These are phyloP conservation scores for Phaenicophaeus curvirostris DNA, from an alignment of 2,797 vertebrate species.

Conservation along the genomic window DNA sequence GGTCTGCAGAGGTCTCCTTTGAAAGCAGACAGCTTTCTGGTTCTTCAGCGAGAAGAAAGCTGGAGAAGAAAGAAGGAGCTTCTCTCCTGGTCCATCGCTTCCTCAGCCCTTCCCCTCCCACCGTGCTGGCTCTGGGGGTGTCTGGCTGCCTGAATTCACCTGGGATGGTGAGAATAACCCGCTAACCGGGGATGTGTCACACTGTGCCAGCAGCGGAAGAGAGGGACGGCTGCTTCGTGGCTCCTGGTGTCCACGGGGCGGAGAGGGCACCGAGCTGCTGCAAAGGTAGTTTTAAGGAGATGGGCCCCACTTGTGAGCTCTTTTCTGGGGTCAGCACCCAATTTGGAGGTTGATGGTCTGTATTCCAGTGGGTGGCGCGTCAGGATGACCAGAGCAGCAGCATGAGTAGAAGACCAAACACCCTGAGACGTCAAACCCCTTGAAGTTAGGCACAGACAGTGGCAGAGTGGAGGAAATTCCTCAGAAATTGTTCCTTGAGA, in stretches of 20 bases:
- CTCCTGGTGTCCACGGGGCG: not conserved
- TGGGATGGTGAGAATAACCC: not conserved
- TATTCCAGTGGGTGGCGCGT: rapidly evolving
- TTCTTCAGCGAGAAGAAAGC: not conserved
- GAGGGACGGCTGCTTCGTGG: not conserved
- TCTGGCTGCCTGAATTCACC: not conserved
- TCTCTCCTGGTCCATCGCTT: not conserved
- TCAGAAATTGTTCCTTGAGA: not conserved
- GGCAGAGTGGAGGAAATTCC: not conserved
- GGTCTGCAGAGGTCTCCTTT: not conserved
- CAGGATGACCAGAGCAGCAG: rapidly evolving
- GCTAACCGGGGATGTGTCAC: not conserved
- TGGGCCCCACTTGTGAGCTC: not conserved
- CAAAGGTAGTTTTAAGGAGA: not conserved
- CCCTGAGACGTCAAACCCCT: not conserved
- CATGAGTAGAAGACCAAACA: rapidly evolving
- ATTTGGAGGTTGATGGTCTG: rapidly evolving
- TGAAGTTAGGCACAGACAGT: not conserved
- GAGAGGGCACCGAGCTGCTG: not conserved
- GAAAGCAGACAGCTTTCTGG: not conserved
- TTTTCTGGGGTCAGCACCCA: not conserved
- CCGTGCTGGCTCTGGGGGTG: not conserved
- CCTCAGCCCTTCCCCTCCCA: not conserved
- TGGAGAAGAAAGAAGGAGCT: not conserved
- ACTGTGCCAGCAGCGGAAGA: rapidly evolving